Percentiles rank a stretch among this genome's conserved stretches.
Evolutionary conservation across 2,113 vertebrate species (phyloP).

Genomic region (Sorex araneus): DNA sequence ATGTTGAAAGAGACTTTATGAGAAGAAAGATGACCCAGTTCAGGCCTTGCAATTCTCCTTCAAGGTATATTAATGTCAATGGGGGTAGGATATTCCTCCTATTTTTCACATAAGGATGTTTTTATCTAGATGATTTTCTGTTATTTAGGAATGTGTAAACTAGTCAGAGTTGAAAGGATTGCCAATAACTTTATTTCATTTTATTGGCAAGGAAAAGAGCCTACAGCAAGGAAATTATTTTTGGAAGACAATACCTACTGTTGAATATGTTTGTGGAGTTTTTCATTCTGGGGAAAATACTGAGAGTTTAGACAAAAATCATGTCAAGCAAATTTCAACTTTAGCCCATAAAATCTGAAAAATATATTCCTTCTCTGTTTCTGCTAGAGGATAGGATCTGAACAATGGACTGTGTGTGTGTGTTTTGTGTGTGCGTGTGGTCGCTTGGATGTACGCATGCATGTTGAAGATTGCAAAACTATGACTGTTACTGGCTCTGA

Average conservation of each 20-base stretch:
- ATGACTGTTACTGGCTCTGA: slow-evolving; percentile 29
- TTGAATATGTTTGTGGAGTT: background rate
- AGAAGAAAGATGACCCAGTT: background rate
- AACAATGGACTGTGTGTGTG: background rate
- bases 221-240: background rate
- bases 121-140: slow-evolving; percentile 35
- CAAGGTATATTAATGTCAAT: slow-evolving; percentile 18
- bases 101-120: slow-evolving; percentile 30
- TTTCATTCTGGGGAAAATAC: slow-evolving; percentile 44
- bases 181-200: slow-evolving; percentile 39
- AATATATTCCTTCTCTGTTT: slow-evolving; percentile 26
- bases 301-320: slow-evolving; percentile 43
- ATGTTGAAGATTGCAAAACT: slow-evolving; percentile 26
- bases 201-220: slow-evolving; percentile 55
- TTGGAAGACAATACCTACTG: background rate
- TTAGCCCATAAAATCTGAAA: slow-evolving; percentile 32
- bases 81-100: background rate
- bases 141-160: slow-evolving; percentile 47
- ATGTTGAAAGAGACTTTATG: slow-evolving; percentile 9
- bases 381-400: slow-evolving; percentile 5
- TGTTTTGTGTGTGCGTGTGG: no score
- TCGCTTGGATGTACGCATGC: background rate
- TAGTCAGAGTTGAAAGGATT: slow-evolving; percentile 36
- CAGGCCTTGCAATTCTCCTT: background rate
- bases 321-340: slow-evolving; percentile 37